phyloP scores from a whole-genome alignment of 2,888 invertebrate genomes.

The Caenorhabditis wallacei region DNA sequence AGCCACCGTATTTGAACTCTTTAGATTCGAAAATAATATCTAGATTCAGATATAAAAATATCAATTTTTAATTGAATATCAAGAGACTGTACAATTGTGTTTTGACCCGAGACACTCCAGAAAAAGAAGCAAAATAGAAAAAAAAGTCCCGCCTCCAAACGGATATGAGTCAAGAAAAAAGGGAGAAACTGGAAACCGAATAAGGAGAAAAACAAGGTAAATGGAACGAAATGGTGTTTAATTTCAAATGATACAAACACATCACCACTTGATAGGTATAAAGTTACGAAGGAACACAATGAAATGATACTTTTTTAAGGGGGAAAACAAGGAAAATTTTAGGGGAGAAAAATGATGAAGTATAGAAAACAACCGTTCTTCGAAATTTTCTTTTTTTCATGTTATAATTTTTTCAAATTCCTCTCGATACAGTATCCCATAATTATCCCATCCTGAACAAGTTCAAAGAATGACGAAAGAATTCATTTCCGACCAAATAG shows the following conservation, averaged over 20 bases:
- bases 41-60: too few species aligned
- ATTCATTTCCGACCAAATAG: neutral
- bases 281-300: conserved; percentile 15
- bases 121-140: neutral
- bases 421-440: too few species aligned
- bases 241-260: conserved; percentile 30
- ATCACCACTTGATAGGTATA: neutral
- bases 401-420: too few species aligned
- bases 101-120: neutral
- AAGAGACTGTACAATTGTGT: conserved; percentile 22
- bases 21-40: too few species aligned
- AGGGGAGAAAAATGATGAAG: neutral
- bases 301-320: neutral
- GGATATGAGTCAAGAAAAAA: conserved; percentile 27
- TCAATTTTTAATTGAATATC: neutral
- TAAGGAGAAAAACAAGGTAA: conserved; percentile 25
- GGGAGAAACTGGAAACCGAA: conserved; percentile 25
- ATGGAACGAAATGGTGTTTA: conserved; percentile 35
- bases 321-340: neutral
- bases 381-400: too few species aligned
- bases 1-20: too few species aligned
- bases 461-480: neutral
- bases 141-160: conserved; percentile 7
- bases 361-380: too few species aligned
- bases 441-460: neutral